These are phyloP conservation scores for Lepus townsendii DNA, from an alignment of 2,797 vertebrate genomes.

Conservation along the genomic window DNA sequence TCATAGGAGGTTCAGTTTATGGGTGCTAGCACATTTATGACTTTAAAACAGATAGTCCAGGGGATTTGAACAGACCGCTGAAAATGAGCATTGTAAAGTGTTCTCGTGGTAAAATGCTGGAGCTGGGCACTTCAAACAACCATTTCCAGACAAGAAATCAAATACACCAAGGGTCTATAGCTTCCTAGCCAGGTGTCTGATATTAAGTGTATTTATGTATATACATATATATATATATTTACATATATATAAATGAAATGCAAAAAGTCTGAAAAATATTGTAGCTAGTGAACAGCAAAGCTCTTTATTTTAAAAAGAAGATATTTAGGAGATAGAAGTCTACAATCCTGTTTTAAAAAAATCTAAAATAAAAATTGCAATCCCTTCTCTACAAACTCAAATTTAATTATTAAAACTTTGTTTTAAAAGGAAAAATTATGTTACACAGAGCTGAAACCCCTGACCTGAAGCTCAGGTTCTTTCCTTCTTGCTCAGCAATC, in stretches of 20 bases:
- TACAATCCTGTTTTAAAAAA: not conserved
- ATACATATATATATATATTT: too few relatives aligned
- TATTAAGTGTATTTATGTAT: not conserved
- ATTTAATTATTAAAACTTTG: slow-evolving; percentile 3
- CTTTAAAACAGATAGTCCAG: slow-evolving; percentile 79
- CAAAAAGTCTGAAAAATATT: not conserved
- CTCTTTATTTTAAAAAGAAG: slow-evolving; percentile 45
- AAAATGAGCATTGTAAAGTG: slow-evolving; percentile 82
- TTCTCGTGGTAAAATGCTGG: slow-evolving; percentile 39
- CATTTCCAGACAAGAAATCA: slow-evolving; percentile 7
- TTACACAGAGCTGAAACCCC: not conserved
- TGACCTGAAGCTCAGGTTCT: not conserved
- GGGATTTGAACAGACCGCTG: slow-evolving; percentile 80
- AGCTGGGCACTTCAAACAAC: not conserved
- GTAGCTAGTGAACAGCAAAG: not conserved
- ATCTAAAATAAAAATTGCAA: not conserved
- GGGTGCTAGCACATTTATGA: slow-evolving; percentile 86
- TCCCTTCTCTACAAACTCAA: not conserved
- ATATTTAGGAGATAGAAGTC: not conserved
- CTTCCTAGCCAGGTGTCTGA: not conserved
- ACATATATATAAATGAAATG: not conserved
- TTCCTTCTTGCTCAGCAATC: not conserved
- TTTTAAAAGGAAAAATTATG: not conserved
- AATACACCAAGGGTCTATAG: not conserved
- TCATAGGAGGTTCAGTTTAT: slow-evolving; percentile 78